A percentile compares a stretch with the other conserved stretches of the same genome.
Conservation (phyloP, 1,140 invertebrate species). For the Hycleus cichorii region DNA sequence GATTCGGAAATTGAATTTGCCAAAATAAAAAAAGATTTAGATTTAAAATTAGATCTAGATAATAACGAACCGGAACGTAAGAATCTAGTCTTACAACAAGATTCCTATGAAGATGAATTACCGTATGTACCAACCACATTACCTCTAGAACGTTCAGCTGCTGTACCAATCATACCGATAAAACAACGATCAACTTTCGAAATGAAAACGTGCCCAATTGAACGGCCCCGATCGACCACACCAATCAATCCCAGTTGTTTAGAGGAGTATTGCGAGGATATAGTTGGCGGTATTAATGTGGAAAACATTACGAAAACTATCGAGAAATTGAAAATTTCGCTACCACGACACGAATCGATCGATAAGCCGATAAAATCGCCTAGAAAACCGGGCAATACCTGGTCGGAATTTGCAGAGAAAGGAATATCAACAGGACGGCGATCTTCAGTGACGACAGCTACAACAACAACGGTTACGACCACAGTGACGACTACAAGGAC, state of each 20-base stretch:
- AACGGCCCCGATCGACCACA: conserved; percentile 77
- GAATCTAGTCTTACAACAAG: conserved; percentile 67
- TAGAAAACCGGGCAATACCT: conserved; percentile 44
- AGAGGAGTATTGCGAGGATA: conserved; percentile 59
- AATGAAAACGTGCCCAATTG: conserved; percentile 73
- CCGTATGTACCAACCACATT: conserved; percentile 81
- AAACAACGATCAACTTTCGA: conserved; percentile 61
- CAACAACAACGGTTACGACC: too few relatives aligned
- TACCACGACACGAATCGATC: conserved; percentile 54
- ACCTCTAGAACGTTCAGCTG: conserved; percentile 71
- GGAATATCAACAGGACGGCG: conserved; percentile 39
- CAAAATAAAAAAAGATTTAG: conserved; percentile 40
- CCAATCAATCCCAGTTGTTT: conserved; percentile 69
- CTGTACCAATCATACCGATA: conserved; percentile 71
- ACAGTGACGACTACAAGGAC: too few relatives aligned
- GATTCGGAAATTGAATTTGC: conserved; percentile 58
- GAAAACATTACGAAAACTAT: conserved; percentile 37
- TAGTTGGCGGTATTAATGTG: conserved; percentile 29
- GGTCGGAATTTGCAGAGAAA: conserved; percentile 57
- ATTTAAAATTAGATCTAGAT: conserved; percentile 35
- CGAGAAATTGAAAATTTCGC: conserved; percentile 61
- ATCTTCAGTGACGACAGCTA: conserved; percentile 14
- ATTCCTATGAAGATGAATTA: conserved; percentile 79
- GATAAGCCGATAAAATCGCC: conserved; percentile 41
- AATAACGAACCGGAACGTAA: conserved; percentile 59